phyloP scores from a whole-genome alignment of 1,140 invertebrate species.

The Drosophila santomea region DNA sequence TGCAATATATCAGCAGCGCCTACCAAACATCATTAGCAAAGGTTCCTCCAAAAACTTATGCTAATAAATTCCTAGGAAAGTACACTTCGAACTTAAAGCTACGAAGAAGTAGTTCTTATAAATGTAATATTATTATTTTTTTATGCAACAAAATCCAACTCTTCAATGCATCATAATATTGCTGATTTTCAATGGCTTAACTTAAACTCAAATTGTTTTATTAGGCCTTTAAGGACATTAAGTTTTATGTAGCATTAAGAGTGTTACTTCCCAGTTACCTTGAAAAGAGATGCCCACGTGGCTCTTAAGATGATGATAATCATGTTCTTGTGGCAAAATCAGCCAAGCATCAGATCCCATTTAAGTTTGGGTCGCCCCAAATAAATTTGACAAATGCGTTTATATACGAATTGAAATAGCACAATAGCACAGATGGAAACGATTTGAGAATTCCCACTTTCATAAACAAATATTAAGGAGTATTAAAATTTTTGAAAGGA shows the following conservation, averaged over 20 bases:
- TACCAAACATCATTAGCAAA: neutral
- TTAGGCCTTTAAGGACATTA: no score
- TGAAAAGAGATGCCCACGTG: neutral
- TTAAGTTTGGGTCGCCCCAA: slow-evolving; percentile 17
- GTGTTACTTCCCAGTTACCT: neutral
- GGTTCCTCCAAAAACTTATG: neutral
- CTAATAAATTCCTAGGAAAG: no score
- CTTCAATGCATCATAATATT: no score
- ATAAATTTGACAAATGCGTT: slow-evolving; percentile 1
- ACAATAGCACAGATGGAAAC: neutral
- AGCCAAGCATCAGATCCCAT: neutral
- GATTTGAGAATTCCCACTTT: neutral
- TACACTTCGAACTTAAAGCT: no score
- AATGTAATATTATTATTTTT: no score
- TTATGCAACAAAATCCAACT: no score
- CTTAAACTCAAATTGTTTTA: no score
- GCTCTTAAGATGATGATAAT: neutral
- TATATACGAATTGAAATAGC: neutral
- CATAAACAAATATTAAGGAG: no score
- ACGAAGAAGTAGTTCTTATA: no score
- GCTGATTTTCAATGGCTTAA: no score
- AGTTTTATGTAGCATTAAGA: neutral
- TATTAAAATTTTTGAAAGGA: no score
- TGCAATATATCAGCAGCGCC: neutral
- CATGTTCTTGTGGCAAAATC: slow-evolving; percentile 10